Conservation (phyloP, 2,113 vertebrate genomes). For the Cacatua alba region DNA sequence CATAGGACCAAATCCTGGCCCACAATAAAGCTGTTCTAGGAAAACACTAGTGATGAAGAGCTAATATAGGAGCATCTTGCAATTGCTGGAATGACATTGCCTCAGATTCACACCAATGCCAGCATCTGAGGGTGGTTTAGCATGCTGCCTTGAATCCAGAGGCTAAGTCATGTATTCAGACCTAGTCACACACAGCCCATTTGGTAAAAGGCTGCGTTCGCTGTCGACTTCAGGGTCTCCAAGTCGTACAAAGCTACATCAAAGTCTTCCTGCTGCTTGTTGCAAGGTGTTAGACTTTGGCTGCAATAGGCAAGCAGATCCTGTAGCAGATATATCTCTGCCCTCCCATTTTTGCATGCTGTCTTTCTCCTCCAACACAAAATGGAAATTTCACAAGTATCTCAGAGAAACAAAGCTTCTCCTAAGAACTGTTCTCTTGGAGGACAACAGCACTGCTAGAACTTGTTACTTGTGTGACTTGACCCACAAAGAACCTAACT, state of each 20-base stretch:
- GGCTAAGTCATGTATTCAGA: background rate
- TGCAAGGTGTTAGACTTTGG: background rate
- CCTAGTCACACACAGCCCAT: fast-evolving
- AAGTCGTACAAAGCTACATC: background rate
- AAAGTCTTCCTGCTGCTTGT: background rate
- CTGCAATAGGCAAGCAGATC: background rate
- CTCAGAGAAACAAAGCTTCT: background rate
- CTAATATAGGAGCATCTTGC: background rate
- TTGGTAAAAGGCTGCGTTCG: background rate
- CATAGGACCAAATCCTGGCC: background rate
- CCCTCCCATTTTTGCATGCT: background rate
- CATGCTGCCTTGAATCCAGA: background rate
- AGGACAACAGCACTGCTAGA: background rate
- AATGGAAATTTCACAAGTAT: background rate
- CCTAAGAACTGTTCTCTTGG: background rate
- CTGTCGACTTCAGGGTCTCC: background rate
- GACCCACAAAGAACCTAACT: background rate
- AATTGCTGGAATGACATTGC: background rate
- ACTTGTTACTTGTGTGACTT: background rate
- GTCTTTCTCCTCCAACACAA: background rate
- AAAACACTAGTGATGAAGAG: background rate
- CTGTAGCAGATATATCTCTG: background rate
- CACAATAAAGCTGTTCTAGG: background rate
- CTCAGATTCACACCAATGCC: background rate
- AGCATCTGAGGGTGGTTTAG: background rate